A percentile compares a stretch with the other conserved stretches of the same genome.
phyloP scores from a whole-genome alignment of 35 echinoderm and acorn worm species.

The Apostichopus japonicus region DNA sequence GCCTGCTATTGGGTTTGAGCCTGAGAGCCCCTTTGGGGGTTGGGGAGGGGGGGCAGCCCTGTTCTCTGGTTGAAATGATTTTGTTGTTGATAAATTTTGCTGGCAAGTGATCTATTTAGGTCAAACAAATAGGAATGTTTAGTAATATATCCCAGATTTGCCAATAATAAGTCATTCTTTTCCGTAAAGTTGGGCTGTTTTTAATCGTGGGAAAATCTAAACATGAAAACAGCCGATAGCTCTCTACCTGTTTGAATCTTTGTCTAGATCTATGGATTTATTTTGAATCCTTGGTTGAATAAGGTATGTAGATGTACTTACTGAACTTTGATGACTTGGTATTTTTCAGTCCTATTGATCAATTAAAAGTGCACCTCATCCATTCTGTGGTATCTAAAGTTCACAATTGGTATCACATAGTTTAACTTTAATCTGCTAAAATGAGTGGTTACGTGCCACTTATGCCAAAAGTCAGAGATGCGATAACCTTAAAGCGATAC shows the following conservation, averaged over 20 bases:
- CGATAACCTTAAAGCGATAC: too few species aligned
- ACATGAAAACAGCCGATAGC: neutral
- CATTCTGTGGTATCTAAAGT: neutral
- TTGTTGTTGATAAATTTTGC: neutral
- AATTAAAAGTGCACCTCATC: slow-evolving; percentile 1
- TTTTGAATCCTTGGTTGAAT: neutral
- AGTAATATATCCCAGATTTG: neutral
- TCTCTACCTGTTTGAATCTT: neutral
- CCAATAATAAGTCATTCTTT: neutral
- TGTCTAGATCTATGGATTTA: neutral
- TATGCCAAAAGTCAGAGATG: too few species aligned
- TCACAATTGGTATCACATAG: neutral
- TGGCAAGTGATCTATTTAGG: neutral
- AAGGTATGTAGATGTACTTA: neutral
- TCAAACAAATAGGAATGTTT: too few species aligned
- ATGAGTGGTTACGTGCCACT: neutral
- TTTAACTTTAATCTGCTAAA: neutral
- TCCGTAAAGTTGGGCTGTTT: too few species aligned
- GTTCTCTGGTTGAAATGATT: too few species aligned
- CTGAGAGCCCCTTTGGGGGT: too few species aligned
- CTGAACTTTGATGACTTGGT: neutral
- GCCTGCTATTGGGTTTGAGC: too few species aligned
- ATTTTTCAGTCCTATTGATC: neutral
- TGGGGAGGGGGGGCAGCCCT: too few species aligned
- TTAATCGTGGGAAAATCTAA: neutral